Evolutionary conservation across 2,888 invertebrate genomes (phyloP).

Genomic region (Meganola albula): DNA sequence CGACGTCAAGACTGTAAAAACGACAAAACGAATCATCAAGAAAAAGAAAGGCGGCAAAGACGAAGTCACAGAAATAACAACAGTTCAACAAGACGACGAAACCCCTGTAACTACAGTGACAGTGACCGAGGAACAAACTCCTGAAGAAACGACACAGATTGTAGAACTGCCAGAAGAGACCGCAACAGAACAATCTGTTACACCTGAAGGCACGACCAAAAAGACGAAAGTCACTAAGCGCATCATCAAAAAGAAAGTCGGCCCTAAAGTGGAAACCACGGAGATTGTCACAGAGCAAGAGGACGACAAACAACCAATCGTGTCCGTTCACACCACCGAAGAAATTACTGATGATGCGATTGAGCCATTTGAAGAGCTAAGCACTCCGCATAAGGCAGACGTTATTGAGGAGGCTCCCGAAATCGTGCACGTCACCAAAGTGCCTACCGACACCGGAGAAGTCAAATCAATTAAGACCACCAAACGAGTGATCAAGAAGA

Average conservation of each 20-base stretch:
- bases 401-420: conserved; percentile 1
- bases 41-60: conserved; percentile 27
- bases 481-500: conserved; percentile 30
- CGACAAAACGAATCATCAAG: conserved; percentile 33
- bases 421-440: conserved; percentile 7
- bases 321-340: conserved; percentile 4
- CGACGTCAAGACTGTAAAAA: conserved; percentile 24
- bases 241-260: conserved; percentile 39
- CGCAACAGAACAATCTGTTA: conserved; percentile 21
- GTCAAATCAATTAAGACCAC: conserved; percentile 23
- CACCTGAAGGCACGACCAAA: conserved; percentile 17
- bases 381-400: conserved; percentile 7
- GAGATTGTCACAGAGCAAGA: conserved; percentile 9
- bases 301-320: conserved; percentile 2
- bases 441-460: conserved; percentile 19
- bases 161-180: conserved; percentile 45
- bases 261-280: conserved; percentile 33
- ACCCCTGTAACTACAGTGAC: conserved; percentile 5
- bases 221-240: conserved; percentile 26
- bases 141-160: not conserved
- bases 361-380: conserved; percentile 28
- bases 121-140: conserved; percentile 1
- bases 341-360: conserved; percentile 2
- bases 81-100: conserved; percentile 31
- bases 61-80: conserved; percentile 34